A percentile compares a stretch with the other conserved stretches of the same genome.
Conservation (phyloP, 2,797 vertebrate genomes). For the Falco cherrug region DNA sequence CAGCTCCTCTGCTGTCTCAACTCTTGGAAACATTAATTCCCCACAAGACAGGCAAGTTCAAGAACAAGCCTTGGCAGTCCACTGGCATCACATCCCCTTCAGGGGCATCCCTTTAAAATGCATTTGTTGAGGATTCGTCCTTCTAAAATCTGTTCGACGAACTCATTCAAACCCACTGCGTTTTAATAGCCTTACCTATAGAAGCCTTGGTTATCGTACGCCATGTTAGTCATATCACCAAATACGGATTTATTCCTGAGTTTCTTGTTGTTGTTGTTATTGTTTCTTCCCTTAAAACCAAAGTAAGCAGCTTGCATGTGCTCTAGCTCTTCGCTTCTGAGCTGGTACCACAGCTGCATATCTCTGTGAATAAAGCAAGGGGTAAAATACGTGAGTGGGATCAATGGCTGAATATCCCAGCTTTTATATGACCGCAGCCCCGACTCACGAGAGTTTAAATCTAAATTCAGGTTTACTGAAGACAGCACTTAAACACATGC, state of each 20-base stretch:
- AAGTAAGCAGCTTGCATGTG: conserved; percentile 75
- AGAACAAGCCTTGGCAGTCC: not conserved
- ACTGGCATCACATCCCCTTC: not conserved
- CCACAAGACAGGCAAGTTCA: not conserved
- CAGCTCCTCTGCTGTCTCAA: not conserved
- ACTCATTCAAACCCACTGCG: not conserved
- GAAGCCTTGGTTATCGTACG: conserved; percentile 74
- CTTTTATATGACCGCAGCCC: not conserved
- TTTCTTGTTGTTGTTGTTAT: conserved; percentile 84
- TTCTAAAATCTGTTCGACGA: not conserved
- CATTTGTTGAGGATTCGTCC: not conserved
- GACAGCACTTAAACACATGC: not conserved
- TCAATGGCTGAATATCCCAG: not conserved
- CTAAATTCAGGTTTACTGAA: not conserved
- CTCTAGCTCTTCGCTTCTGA: conserved; percentile 77
- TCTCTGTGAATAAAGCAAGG: conserved; percentile 73
- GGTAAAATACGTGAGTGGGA: not conserved
- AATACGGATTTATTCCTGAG: conserved; percentile 45
- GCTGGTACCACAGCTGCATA: conserved; percentile 80
- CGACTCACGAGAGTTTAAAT: not conserved
- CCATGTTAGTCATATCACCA: not conserved
- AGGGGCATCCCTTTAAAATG: not conserved
- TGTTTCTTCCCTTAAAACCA: conserved; percentile 82
- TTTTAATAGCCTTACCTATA: conserved; percentile 76
- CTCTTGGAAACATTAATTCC: not conserved